Base-by-base conservation (phyloP, 2,888 invertebrate species). In the Dicyrtoma fusca region DNA sequence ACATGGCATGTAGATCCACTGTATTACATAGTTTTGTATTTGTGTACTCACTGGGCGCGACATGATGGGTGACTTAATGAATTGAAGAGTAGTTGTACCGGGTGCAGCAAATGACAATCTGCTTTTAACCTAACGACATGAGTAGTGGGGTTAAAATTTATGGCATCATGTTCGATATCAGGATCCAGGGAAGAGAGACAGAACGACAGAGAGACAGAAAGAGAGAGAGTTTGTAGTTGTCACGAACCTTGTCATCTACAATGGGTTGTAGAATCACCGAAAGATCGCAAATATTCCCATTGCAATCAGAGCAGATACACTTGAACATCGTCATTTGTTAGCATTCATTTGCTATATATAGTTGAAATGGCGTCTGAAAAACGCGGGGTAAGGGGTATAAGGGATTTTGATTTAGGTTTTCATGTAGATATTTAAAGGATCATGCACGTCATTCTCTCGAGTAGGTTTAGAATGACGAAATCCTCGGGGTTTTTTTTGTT, bases 401-500 rank as follows among this genome's bases (percentile, higher is more conserved):
- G 53, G n/a, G 53, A 53, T 19, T 19, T 19, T 17, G 13, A 34
- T 34, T 34, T 61, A 26, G 21, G 23, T 19, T 45, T 19, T 45
- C 45, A 47, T 47, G 45, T 59, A 26, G 14, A 8, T 59, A 34
- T 59, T 13, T 57, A 25, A 17, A 61, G 23, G 17, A 61, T 10
- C 17, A 57, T 34, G 34, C 34, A 34, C 34, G 34, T 34, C 34
- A 34, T 42, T 42, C 63, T 26, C 51, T 68, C 21, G 51, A 53
- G 23, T 45, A 55, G 57, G 59, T 64, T 65, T 59, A 55, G 62
- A 59, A 71, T 71, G 71, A 65, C 65, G 59, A 44, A 23, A 71
- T 65, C 57, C 59, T 57, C 65, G 45, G 57, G 57, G 65, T 57
- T 42, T 71, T 71, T 71, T 62, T 71, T 71, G 71, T 71, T 71